Base-by-base conservation (phyloP, 2,888 invertebrate genomes). In the Merodon equestris region DNA sequence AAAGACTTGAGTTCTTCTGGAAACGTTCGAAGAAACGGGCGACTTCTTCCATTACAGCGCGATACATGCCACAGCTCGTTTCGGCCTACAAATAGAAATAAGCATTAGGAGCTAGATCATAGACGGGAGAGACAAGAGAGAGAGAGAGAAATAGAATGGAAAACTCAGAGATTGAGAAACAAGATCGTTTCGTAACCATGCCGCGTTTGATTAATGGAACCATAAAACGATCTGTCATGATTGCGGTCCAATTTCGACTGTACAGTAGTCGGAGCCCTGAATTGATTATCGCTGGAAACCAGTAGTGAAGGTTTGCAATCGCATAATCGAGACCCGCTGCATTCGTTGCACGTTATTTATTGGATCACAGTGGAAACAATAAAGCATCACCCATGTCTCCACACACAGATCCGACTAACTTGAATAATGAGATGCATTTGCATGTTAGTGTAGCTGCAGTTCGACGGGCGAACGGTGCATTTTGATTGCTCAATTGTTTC, bases 41-140 rank as follows among this genome's bases (percentile, higher is more conserved):
- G 50, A 93, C 92, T 86, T 93, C 92, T 84, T 92, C 92, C 91
- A 93, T 91, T 50, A 93, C 90, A 10, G 92, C 92, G 77, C 91
- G 91, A 87, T 93, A 93, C 93, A 93, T 93, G 85, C 92, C 91
- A 73, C 92, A 90, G 85, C 91, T 93, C 54, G 92, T 91, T 85
- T 93, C 92, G 83, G 91, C 91, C 93, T 93, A 86, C 19, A 87
- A 72, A 50, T 7, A 27, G 27, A 27, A 27, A 27, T 27, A 27
- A 27, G 7, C 2, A 27, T 7, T 7, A 27, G n/a, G n/a, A n/a
- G n/a, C n/a, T n/a, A n/a, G n/a, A n/a, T n/a, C n/a, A n/a, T n/a
- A n/a, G n/a, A n/a, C n/a, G n/a, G n/a, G n/a, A n/a, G n/a, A n/a
- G n/a, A 27, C 7, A 4, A 27, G 27, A 27, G 2, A 27, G 3